A percentile compares a stretch with the other conserved stretches of the same genome.
Conservation (phyloP, 2,113 vertebrate genomes). For the Anolis carolinensis region DNA sequence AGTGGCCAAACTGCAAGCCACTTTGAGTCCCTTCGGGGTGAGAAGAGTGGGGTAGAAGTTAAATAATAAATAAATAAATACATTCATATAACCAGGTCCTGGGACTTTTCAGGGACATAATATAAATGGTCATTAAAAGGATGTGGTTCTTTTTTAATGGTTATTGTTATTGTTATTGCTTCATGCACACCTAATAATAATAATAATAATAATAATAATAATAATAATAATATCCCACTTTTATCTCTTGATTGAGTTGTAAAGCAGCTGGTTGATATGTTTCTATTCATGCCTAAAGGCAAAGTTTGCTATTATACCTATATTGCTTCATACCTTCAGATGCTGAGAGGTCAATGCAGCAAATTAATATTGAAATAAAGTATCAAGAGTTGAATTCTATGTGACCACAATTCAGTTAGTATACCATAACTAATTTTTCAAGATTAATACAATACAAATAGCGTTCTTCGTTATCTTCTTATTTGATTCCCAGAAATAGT, state of each 20-base stretch:
- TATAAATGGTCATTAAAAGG: neutral
- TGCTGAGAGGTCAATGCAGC: neutral
- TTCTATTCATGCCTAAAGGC: neutral
- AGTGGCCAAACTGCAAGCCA: too few relatives aligned
- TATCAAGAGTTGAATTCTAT: slow-evolving; percentile 32
- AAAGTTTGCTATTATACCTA: neutral
- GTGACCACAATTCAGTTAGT: slow-evolving; percentile 17
- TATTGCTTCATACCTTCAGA: neutral
- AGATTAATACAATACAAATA: neutral
- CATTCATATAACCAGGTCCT: neutral
- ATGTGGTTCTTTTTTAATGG: neutral
- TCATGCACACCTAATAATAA: too few relatives aligned
- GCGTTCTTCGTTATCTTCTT: neutral
- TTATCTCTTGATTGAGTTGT: too few relatives aligned
- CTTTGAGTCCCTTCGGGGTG: too few relatives aligned
- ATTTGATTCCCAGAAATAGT: neutral
- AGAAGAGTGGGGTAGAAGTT: too few relatives aligned
- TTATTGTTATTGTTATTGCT: neutral
- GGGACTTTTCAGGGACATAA: neutral
- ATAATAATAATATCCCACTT: too few relatives aligned
- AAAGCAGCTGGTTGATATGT: too few relatives aligned
- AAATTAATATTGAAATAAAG: slow-evolving; percentile 10
- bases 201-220: too few relatives aligned
- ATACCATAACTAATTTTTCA: slow-evolving; percentile 16
- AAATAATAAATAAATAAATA: too few relatives aligned